phyloP scores from a whole-genome alignment of 30 jellyfish, hydroid and myxozoan species.

The Aurelia aurita complex sp. Pacific region DNA sequence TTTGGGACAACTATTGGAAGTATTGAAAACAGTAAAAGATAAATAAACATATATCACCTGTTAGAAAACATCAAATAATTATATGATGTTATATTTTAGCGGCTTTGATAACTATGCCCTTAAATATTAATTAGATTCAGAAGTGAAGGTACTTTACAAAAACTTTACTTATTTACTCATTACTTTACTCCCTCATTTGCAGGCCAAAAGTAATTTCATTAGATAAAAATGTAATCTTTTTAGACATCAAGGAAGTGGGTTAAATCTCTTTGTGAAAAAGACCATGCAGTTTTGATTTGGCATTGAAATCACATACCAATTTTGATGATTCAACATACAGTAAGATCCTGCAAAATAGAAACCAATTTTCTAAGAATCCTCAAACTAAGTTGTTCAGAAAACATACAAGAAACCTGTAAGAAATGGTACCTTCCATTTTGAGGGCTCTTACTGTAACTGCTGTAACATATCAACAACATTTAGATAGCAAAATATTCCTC shows the following conservation, averaged over 20 bases:
- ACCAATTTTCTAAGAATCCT: too few species aligned
- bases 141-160: too few species aligned
- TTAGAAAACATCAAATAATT: neutral
- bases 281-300: too few species aligned
- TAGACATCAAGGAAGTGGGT: too few species aligned
- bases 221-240: too few species aligned
- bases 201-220: too few species aligned
- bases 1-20: conserved; percentile 7
- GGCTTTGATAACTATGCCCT: neutral
- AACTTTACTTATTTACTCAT: too few species aligned
- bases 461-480: neutral
- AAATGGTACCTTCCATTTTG: neutral
- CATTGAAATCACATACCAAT: too few species aligned
- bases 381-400: neutral
- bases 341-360: too few species aligned
- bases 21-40: conserved; percentile 2
- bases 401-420: neutral
- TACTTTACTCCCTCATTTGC: too few species aligned
- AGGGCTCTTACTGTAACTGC: neutral
- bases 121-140: neutral
- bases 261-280: too few species aligned
- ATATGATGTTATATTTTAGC: neutral
- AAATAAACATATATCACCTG: neutral
- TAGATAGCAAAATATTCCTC: conserved; percentile 4
- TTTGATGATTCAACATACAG: too few species aligned